These are phyloP conservation scores for Drosophila nigrodunni DNA, from an alignment of 1,140 invertebrate species.

Conservation along the genomic window DNA sequence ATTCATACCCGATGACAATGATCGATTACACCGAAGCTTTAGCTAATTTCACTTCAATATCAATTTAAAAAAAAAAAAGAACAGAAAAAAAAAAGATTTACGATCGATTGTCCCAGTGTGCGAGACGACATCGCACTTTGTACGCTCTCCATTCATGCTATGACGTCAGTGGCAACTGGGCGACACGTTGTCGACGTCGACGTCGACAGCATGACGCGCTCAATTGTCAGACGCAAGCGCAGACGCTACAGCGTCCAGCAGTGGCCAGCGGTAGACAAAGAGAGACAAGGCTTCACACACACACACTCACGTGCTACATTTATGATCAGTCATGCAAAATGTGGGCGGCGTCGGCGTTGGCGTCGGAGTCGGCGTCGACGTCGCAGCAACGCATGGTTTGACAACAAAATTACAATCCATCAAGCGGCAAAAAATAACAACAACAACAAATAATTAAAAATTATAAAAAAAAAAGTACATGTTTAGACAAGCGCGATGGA, in stretches of 20 bases:
- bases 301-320: neutral
- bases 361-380: neutral
- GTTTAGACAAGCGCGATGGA: slow-evolving; percentile 48
- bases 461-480: slow-evolving; percentile 47
- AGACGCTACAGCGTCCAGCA: slow-evolving; percentile 55
- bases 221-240: slow-evolving; percentile 57
- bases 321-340: slow-evolving; percentile 53
- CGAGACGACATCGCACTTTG: slow-evolving; percentile 39
- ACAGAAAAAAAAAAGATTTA: neutral
- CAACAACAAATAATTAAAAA: slow-evolving; percentile 60
- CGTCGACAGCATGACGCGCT: slow-evolving; percentile 32
- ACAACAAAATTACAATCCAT: slow-evolving; percentile 48
- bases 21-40: slow-evolving; percentile 12
- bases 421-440: slow-evolving; percentile 64
- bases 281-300: neutral
- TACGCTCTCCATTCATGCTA: slow-evolving; percentile 22
- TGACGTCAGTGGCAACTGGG: slow-evolving; percentile 42
- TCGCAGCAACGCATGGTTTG: slow-evolving; percentile 34
- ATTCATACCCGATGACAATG: slow-evolving; percentile 12
- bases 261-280: slow-evolving; percentile 6
- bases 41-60: slow-evolving; percentile 37
- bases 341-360: slow-evolving; percentile 37
- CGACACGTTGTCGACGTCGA: neutral
- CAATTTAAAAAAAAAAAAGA: slow-evolving; percentile 9
- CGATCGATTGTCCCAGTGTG: slow-evolving; percentile 30